phyloP scores from a whole-genome alignment of 1,140 invertebrate genomes.

The Drosophila mauritiana region DNA sequence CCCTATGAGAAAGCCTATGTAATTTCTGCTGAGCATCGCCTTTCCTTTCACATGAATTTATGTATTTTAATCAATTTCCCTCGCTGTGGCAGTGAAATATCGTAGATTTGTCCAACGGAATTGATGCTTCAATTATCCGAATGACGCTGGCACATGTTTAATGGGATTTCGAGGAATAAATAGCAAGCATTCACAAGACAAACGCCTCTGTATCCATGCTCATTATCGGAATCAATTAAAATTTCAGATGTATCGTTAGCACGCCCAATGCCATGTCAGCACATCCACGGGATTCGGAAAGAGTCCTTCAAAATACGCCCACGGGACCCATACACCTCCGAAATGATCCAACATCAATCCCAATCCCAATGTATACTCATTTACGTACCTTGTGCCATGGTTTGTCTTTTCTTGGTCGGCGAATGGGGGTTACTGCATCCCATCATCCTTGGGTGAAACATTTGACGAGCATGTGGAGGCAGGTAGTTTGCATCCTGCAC shows the following conservation, averaged over 20 bases:
- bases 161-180: constrained; percentile 28
- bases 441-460: constrained; percentile 12
- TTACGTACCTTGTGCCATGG: constrained; percentile 20
- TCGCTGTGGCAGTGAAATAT: constrained; percentile 4
- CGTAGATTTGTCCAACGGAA: constrained; percentile 17
- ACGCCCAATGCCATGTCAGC: constrained; percentile 35
- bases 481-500: constrained; percentile 1
- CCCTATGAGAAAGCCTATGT: neutral
- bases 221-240: constrained; percentile 77
- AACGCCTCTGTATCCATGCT: constrained; percentile 22
- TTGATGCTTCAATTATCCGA: constrained; percentile 48
- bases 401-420: constrained; percentile 15
- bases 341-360: constrained; percentile 39
- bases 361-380: constrained; percentile 20
- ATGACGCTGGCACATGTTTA: constrained; percentile 33
- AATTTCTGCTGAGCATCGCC: neutral
- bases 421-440: neutral
- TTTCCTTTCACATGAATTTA: constrained; percentile 5
- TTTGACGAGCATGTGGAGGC: constrained; percentile 4
- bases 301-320: constrained; percentile 55
- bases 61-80: constrained; percentile 31
- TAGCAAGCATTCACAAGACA: neutral
- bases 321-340: constrained; percentile 58
- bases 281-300: constrained; percentile 26
- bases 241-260: constrained; percentile 40